These are phyloP conservation scores for Plodia interpunctella DNA, from an alignment of 1,140 invertebrate genomes.

Conservation along the genomic window DNA sequence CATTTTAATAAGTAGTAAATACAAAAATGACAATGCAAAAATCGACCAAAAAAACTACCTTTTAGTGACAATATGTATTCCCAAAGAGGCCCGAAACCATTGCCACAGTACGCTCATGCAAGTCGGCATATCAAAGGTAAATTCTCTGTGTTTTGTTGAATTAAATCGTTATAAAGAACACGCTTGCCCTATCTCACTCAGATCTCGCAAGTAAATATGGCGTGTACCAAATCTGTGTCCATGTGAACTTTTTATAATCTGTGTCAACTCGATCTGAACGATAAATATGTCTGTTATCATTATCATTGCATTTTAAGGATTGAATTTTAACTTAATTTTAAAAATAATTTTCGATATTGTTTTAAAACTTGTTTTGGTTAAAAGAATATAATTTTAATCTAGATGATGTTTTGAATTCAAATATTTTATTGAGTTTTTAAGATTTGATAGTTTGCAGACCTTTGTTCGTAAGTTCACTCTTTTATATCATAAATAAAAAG, in stretches of 20 bases:
- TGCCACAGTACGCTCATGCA: conserved; percentile 28
- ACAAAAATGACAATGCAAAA: background rate
- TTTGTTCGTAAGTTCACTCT: too few relatives aligned
- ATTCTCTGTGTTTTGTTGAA: conserved; percentile 58
- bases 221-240: conserved; percentile 38
- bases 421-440: too few relatives aligned
- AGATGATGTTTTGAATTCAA: too few relatives aligned
- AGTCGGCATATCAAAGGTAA: conserved; percentile 61
- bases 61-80: background rate
- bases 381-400: too few relatives aligned
- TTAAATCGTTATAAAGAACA: conserved; percentile 69
- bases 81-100: conserved; percentile 11
- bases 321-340: background rate
- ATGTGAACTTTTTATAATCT: conserved; percentile 59
- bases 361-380: too few relatives aligned
- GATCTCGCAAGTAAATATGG: conserved; percentile 56
- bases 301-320: background rate
- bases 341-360: too few relatives aligned
- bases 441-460: too few relatives aligned
- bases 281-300: background rate
- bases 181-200: conserved; percentile 43
- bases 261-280: conserved; percentile 28
- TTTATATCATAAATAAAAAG: too few relatives aligned
- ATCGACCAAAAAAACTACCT: too few relatives aligned
- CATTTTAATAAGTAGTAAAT: too few relatives aligned